phyloP scores from a whole-genome alignment of 2,888 invertebrate species.

The Microdon myrmicae region DNA sequence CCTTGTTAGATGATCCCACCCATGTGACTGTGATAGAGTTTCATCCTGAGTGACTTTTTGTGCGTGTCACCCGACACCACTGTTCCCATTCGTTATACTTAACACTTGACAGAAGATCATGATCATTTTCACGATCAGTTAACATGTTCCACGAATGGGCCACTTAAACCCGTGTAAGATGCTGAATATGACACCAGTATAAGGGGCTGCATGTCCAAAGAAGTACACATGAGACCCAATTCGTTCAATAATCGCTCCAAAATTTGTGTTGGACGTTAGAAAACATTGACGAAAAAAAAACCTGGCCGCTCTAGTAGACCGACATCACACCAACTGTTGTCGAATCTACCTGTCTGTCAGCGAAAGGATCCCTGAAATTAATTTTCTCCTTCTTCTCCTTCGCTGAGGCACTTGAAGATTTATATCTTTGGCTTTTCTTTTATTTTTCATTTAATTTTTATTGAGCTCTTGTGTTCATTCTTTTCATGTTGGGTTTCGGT shows the following conservation, averaged over 20 bases:
- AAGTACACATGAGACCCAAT: conserved; percentile 9
- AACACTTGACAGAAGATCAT: conserved; percentile 36
- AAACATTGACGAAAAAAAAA: conserved; percentile 26
- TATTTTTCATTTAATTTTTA: conserved; percentile 42
- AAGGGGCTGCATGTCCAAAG: neutral
- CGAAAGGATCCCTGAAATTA: conserved; percentile 24
- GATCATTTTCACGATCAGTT: conserved; percentile 27
- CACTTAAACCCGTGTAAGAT: conserved; percentile 42
- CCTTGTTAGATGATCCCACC: too few species aligned
- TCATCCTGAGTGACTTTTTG: too few species aligned
- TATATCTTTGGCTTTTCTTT: conserved; percentile 39
- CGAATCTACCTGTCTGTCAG: conserved; percentile 26
- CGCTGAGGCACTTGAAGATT: conserved; percentile 22
- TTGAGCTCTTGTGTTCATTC: conserved; percentile 45
- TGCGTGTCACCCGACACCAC: conserved; percentile 37
- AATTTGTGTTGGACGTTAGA: conserved; percentile 42
- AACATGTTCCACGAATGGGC: conserved; percentile 33
- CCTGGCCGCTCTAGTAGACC: conserved; percentile 14
- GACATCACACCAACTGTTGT: conserved; percentile 31
- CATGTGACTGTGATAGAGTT: too few species aligned
- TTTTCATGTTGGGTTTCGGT: conserved; percentile 28
- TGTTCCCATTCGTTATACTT: conserved; percentile 25
- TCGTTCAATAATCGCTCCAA: conserved; percentile 25
- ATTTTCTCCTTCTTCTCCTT: conserved; percentile 9
- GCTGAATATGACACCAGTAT: conserved; percentile 47